Evolutionary conservation across 2,113 vertebrate genomes (phyloP).

Genomic region (Felis chaus): DNA sequence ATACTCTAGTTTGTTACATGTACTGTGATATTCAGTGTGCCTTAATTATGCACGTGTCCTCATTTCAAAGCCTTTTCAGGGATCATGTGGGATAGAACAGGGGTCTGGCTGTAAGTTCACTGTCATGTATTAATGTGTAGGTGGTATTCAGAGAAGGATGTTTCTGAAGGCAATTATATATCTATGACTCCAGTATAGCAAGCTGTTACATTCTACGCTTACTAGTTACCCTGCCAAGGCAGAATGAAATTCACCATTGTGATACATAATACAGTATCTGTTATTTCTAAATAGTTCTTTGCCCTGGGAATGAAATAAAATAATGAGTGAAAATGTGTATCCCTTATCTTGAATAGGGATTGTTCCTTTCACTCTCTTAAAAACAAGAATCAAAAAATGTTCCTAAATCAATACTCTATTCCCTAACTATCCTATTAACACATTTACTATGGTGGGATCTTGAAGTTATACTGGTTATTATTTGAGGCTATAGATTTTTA

Average conservation of each 20-base stretch:
- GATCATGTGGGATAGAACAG: slow-evolving; percentile 77
- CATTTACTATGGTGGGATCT: slow-evolving; percentile 41
- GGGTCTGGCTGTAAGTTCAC: slow-evolving; percentile 76
- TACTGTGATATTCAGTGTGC: slow-evolving; percentile 74
- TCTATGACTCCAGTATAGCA: slow-evolving; percentile 63
- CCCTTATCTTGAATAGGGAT: slow-evolving; percentile 53
- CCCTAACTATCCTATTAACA: slow-evolving; percentile 48
- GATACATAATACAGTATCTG: slow-evolving; percentile 72
- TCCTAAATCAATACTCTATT: slow-evolving; percentile 46
- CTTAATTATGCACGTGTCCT: slow-evolving; percentile 78
- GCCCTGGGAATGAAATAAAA: slow-evolving; percentile 62
- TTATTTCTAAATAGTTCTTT: slow-evolving; percentile 72
- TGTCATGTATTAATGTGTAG: slow-evolving; percentile 75
- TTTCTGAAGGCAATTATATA: slow-evolving; percentile 72
- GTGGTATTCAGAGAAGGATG: slow-evolving; percentile 75
- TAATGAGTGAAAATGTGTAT: slow-evolving; percentile 59
- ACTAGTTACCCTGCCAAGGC: slow-evolving; percentile 64
- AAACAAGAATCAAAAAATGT: slow-evolving; percentile 60
- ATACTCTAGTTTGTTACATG: slow-evolving; percentile 79
- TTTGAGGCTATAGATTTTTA: slow-evolving; percentile 46
- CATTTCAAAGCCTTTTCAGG: slow-evolving; percentile 79
- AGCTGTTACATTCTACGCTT: slow-evolving; percentile 58
- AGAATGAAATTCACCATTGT: slow-evolving; percentile 73
- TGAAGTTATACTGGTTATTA: slow-evolving; percentile 16
- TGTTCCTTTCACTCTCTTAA: slow-evolving; percentile 53